Evolutionary conservation across 2,888 invertebrate genomes (phyloP).

Genomic region (Lithophane semibrunnea): DNA sequence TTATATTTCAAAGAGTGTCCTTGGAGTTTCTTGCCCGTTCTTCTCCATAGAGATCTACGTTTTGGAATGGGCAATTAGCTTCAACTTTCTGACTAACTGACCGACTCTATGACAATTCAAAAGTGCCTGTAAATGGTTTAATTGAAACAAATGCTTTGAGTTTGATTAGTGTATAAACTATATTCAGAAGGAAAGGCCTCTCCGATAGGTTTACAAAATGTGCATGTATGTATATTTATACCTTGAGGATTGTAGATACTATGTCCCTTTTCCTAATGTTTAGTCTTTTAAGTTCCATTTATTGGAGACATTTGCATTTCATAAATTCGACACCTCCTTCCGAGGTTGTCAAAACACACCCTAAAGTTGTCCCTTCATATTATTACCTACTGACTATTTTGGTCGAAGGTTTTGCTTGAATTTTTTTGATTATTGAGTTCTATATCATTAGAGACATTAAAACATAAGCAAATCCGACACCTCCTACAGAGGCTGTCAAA

Average conservation of each 20-base stretch:
- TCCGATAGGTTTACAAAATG: neutral
- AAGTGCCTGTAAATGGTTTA: too few species aligned
- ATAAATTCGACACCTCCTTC: neutral
- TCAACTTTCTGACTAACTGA: too few species aligned
- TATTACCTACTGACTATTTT: too few species aligned
- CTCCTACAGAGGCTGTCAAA: neutral
- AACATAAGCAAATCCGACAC: neutral
- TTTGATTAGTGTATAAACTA: neutral
- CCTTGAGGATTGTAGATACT: neutral
- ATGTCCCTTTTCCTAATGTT: neutral
- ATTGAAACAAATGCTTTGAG: too few species aligned
- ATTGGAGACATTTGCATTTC: neutral
- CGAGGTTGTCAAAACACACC: neutral
- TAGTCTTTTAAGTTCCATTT: neutral
- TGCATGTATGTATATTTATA: neutral
- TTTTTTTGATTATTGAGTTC: neutral
- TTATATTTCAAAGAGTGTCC: too few species aligned
- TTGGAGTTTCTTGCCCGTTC: too few species aligned
- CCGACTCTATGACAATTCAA: too few species aligned
- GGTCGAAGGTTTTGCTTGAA: conserved; percentile 16
- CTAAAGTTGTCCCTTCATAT: neutral
- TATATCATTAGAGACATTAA: neutral
- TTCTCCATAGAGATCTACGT: too few species aligned
- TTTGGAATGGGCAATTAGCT: too few species aligned
- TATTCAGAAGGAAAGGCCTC: neutral